phyloP scores from a whole-genome alignment of 23 tunicate genomes.

The Aplidium turbinatum region DNA sequence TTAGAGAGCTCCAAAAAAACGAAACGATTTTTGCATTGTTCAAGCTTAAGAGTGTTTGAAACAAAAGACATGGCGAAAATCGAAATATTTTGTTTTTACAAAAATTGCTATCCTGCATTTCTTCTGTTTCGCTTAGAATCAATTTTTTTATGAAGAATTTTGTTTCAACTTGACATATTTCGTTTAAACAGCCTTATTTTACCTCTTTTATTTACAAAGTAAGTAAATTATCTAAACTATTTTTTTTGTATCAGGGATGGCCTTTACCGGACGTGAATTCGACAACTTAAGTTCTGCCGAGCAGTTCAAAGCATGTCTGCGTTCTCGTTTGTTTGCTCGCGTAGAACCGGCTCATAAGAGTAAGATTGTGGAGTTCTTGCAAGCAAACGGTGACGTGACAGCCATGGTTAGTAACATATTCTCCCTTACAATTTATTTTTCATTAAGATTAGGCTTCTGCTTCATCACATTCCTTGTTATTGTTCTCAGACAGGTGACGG shows the following conservation, averaged over 20 bases:
- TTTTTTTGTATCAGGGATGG: slow-evolving; percentile 50
- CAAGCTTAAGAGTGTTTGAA: too few relatives aligned
- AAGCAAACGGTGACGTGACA: slow-evolving; percentile 96
- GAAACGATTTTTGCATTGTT: too few relatives aligned
- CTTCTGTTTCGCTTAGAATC: too few relatives aligned
- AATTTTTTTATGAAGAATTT: too few relatives aligned
- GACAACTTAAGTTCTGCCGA: slow-evolving; percentile 75
- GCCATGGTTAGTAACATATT: slow-evolving; percentile 62
- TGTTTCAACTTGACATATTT: slow-evolving; percentile 1
- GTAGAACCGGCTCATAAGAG: slow-evolving; percentile 99
- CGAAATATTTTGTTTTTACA: too few relatives aligned
- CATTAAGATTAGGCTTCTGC: not conserved
- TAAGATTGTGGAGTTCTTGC: slow-evolving; percentile 95
- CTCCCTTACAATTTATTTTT: not conserved
- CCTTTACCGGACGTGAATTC: slow-evolving; percentile 98
- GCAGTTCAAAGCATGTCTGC: slow-evolving; percentile 85
- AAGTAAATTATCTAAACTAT: too few relatives aligned
- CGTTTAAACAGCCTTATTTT: too few relatives aligned
- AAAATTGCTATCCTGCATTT: too few relatives aligned
- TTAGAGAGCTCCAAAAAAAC: too few relatives aligned
- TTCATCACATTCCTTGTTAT: not conserved
- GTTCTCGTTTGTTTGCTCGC: slow-evolving; percentile 93
- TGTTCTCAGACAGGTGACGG: slow-evolving; percentile 91
- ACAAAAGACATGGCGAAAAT: too few relatives aligned
- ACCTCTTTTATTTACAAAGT: too few relatives aligned